Evolutionary conservation across 2,113 vertebrate genomes (phyloP), one percentile per base, ranked within the genome.

Genomic region (Oophaga pumilio): DNA sequence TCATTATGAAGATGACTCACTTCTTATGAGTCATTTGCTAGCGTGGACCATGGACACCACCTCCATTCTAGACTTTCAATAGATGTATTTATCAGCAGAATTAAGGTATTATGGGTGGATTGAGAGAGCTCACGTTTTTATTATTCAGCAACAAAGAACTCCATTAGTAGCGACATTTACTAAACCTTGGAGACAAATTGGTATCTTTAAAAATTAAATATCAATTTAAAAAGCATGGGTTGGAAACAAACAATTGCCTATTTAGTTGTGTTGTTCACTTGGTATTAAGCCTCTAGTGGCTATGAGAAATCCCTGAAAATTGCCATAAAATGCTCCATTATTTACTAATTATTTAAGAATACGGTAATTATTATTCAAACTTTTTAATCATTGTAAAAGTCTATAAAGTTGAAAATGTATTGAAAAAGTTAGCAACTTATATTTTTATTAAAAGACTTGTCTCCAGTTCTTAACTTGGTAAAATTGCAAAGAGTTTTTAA

Each of bases 1-100:
- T 80, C 24, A 81, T 57, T n/a, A 56, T 60, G 28, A 13, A 22
- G 18, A 81, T 87, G 85, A 87, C n/a, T 87, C 77, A 71, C 26
- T 49, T 0, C 13, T 69, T 15, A 62, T 69, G 66, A 74, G 43
- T 76, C 33, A 49, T 28, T 28, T 4, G 2, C 43, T 22, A 76
- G 49, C 18, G 6, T 52, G 74, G 50, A 76, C 43, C 49, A 50
- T 76, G 50, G 43, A 76, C 74, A 76, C 20, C 50, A 52, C 49
- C 43, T 76, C 4, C 43, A 76, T 76, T 53, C 11, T n/a, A 76
- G 43, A 24, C 49, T 53, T 53, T 76, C 74, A 52, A 76, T 76
- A 52, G 49, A 52, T 76, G 49, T 13, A 76, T 52, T 76, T 52
- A 76, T 52, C 28, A 10, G 71, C 15, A 74, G 28, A 20, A 33